Evolutionary conservation across 2,888 invertebrate genomes (phyloP).

Genomic region (Drosophila mulleri): DNA sequence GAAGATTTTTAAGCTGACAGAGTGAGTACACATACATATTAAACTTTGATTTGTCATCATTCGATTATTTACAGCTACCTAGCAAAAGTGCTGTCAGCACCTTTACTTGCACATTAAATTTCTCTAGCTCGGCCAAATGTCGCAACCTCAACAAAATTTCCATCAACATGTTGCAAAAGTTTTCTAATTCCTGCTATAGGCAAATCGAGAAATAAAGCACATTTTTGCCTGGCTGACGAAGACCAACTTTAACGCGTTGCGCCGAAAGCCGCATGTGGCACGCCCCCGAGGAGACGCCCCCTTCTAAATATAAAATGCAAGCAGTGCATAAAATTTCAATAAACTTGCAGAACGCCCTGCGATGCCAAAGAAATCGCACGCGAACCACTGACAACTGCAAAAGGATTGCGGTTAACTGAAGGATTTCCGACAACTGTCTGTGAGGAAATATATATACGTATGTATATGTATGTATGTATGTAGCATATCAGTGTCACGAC

Average conservation of each 20-base stretch:
- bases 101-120: not conserved
- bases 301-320: conserved; percentile 34
- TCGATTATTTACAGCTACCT: not conserved
- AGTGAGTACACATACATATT: not conserved
- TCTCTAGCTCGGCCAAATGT: not conserved
- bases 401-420: not conserved
- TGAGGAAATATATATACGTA: not conserved
- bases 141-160: not conserved
- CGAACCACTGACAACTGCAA: conserved; percentile 13
- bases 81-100: not conserved
- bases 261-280: conserved; percentile 20
- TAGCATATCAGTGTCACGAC: conserved; percentile 6
- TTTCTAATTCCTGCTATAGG: conserved; percentile 25
- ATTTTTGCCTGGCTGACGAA: conserved; percentile 21
- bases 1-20: not conserved
- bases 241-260: conserved; percentile 27
- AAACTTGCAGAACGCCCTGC: conserved; percentile 15
- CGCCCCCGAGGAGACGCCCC: conserved; percentile 4
- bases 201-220: not conserved
- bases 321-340: conserved; percentile 48
- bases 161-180: conserved; percentile 14
- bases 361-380: conserved; percentile 15
- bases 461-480: conserved; percentile 1
- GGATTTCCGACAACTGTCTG: conserved; percentile 1
- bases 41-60: too few species aligned